phyloP scores from a whole-genome alignment of 2,888 invertebrate genomes.

The Scaptomyza reducta region DNA sequence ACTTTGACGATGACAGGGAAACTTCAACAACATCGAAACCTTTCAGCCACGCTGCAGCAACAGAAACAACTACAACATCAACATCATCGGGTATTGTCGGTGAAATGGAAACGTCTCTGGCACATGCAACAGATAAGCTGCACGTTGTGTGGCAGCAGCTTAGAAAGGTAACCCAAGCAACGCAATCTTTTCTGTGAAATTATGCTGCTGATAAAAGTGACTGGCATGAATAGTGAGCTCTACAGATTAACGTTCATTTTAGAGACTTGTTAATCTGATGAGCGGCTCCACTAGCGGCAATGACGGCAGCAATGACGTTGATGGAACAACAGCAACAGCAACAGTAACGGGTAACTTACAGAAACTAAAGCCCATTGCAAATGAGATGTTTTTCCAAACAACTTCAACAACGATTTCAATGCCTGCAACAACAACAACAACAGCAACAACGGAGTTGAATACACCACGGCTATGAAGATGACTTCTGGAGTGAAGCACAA shows the following conservation, averaged over 20 bases:
- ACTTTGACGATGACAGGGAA: conserved; percentile 29
- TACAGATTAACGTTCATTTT: conserved; percentile 8
- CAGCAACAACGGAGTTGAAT: conserved; percentile 8
- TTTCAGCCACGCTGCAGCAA: conserved; percentile 2
- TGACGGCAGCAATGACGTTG: conserved; percentile 1
- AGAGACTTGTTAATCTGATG: conserved; percentile 49
- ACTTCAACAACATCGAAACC: conserved; percentile 5
- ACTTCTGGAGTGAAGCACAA: background rate
- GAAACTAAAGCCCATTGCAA: conserved; percentile 25
- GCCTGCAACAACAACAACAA: conserved; percentile 12
- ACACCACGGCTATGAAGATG: conserved; percentile 12
- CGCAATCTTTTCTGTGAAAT: background rate
- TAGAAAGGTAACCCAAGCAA: conserved; percentile 48
- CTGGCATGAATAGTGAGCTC: conserved; percentile 3
- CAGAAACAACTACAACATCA: background rate
- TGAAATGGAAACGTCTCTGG: conserved; percentile 59
- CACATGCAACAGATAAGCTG: conserved; percentile 49
- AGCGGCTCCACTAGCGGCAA: conserved; percentile 22
- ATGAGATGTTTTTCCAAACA: background rate
- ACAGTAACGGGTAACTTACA: conserved; percentile 4
- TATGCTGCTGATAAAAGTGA: background rate
- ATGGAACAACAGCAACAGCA: conserved; percentile 9
- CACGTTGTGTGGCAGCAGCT: conserved; percentile 63
- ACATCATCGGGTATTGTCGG: conserved; percentile 23
- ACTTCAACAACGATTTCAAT: conserved; percentile 5